A percentile compares a stretch with the other conserved stretches of the same genome.
Conservation (phyloP, 2,888 invertebrate genomes). For the Rugalucina vietnamica region DNA sequence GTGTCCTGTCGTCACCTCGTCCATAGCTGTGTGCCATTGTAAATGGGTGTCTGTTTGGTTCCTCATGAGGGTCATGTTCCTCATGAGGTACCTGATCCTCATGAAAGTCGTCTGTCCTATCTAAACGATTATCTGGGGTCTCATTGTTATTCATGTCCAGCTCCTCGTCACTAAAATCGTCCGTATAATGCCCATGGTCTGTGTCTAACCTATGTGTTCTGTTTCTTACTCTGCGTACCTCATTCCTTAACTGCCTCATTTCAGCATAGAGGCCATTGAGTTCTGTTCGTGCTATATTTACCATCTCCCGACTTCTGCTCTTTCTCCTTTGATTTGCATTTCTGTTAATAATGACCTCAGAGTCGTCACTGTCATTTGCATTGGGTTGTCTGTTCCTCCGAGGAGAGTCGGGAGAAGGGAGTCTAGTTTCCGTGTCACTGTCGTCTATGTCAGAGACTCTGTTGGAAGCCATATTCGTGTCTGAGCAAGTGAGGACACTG, state of each 20-base stretch:
- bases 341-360: background rate
- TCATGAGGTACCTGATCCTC: background rate
- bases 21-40: background rate
- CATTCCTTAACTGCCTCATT: background rate
- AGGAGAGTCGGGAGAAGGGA: conserved; percentile 3
- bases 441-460: background rate
- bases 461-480: background rate
- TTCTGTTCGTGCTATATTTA: background rate
- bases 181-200: background rate
- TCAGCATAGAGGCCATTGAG: background rate
- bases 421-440: background rate
- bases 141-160: background rate
- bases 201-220: background rate
- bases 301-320: background rate
- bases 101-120: background rate
- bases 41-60: background rate
- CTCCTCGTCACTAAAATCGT: background rate
- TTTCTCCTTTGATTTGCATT: background rate
- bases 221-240: background rate
- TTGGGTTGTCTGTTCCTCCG: background rate
- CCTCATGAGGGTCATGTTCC: background rate
- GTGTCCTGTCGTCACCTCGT: background rate
- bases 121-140: background rate
- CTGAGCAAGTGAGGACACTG: background rate
- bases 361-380: background rate